phyloP scores from a whole-genome alignment of 2,888 invertebrate genomes.

The Eupithecia vulgata region DNA sequence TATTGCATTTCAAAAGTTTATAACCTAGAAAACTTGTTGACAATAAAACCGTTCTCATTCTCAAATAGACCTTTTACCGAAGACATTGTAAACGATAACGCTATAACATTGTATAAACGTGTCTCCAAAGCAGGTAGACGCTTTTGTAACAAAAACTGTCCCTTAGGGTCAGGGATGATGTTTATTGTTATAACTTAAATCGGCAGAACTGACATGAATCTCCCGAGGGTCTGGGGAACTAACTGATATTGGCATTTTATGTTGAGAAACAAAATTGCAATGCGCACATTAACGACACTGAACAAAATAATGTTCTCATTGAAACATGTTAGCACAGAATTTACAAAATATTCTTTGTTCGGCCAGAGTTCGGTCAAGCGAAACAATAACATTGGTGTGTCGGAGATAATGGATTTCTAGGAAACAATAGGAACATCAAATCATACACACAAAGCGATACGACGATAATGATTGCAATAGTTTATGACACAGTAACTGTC shows the following conservation, averaged over 20 bases:
- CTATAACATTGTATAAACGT: constrained; percentile 50
- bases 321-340: background rate
- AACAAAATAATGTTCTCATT: background rate
- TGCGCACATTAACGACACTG: background rate
- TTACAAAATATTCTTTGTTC: constrained; percentile 2
- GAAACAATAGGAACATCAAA: constrained; percentile 7
- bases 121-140: constrained; percentile 63
- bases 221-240: constrained; percentile 49
- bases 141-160: constrained; percentile 54
- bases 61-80: constrained; percentile 39
- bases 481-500: constrained; percentile 7
- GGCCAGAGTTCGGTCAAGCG: background rate
- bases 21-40: constrained; percentile 38
- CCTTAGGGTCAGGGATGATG: constrained; percentile 48
- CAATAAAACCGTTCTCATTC: constrained; percentile 36
- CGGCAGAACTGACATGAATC: constrained; percentile 56
- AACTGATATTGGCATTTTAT: constrained; percentile 55
- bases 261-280: constrained; percentile 26
- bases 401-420: constrained; percentile 6
- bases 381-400: constrained; percentile 5
- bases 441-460: constrained; percentile 7
- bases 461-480: constrained; percentile 3
- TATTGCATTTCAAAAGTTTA: constrained; percentile 42
- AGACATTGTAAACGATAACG: constrained; percentile 53
- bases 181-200: constrained; percentile 56